Evolutionary conservation across 2,113 vertebrate species (phyloP), one percentile per base, ranked within the genome.

Genomic region (Tachycineta bicolor): DNA sequence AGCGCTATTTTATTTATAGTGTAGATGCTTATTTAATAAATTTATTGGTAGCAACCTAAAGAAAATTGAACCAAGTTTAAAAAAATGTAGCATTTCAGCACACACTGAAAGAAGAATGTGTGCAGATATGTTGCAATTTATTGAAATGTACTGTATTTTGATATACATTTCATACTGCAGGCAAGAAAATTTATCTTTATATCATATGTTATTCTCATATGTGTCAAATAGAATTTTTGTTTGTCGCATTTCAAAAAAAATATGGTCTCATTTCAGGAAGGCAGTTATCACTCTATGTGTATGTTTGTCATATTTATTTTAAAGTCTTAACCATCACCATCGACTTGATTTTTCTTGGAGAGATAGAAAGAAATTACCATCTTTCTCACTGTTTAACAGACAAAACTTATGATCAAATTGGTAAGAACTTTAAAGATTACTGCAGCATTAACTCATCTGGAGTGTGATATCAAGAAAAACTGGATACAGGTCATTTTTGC

Each of bases 111-210:
- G 74, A 78, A 77, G 20, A 83, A 41, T 78, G 26, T 33, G 18
- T 75, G 65, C 23, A 82, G 63, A 56, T 74, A 74, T 29, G 41
- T 37, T 62, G 84, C 43, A 74, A 52, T 89, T 83, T 82, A 64
- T 56, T 94, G 83, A 83, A 75, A 93, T 76, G 65, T 56, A 44
- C 34, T 67, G 22, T 18, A 26, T 33, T 89, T 79, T 87, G 52
- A 85, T 33, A 86, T 46, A 16, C 41, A 89, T 88, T 90, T 37
- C 25, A 60, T 76, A 39, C 25, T 60, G 10, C 21, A 58, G 49
- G 75, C 31, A 90, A 90, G 53, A 81, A 71, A 70, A 90, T 80
- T 85, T 94, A 76, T 89, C 92, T 93, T 92, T 85, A 67, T 89
- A 55, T 94, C 10, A 9, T 67, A 34, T 23, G 4, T 80, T 89